Percentiles rank a stretch among this genome's conserved stretches.
These are phyloP conservation scores for Prinia subflava DNA, from an alignment of 2,113 vertebrate species.

Conservation along the genomic window DNA sequence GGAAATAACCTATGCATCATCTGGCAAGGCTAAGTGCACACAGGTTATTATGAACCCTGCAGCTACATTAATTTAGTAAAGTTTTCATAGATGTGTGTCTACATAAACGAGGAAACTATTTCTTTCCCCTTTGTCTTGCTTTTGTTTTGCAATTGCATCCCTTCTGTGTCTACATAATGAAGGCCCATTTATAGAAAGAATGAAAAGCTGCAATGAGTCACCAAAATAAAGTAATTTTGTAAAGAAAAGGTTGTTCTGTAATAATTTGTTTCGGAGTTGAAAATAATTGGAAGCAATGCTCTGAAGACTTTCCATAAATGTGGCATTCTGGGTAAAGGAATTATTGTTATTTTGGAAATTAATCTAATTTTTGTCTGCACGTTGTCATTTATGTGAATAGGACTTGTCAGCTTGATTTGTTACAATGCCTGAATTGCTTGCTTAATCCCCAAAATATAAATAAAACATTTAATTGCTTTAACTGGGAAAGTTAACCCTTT, in stretches of 20 bases:
- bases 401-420: conserved; percentile 59
- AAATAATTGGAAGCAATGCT: conserved; percentile 36
- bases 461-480: conserved; percentile 59
- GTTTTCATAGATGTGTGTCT: neutral
- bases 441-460: conserved; percentile 57
- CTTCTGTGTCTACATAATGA: neutral
- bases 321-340: conserved; percentile 31
- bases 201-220: conserved; percentile 30
- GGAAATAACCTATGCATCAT: conserved; percentile 36
- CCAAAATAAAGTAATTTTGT: conserved; percentile 37
- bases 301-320: conserved; percentile 46
- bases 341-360: conserved; percentile 61
- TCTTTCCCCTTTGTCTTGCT: neutral
- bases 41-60: conserved; percentile 17
- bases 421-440: conserved; percentile 42
- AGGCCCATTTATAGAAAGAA: neutral
- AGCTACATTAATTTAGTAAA: conserved; percentile 29
- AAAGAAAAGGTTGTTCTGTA: conserved; percentile 50
- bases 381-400: conserved; percentile 45
- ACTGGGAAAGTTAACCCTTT: conserved; percentile 34
- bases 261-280: conserved; percentile 36
- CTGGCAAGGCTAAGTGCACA: neutral
- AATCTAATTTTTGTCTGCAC: conserved; percentile 54
- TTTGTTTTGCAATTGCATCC: conserved; percentile 22
- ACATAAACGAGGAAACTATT: neutral